Base-by-base conservation (phyloP, 2,888 invertebrate genomes). In the Agrochola circellaris region DNA sequence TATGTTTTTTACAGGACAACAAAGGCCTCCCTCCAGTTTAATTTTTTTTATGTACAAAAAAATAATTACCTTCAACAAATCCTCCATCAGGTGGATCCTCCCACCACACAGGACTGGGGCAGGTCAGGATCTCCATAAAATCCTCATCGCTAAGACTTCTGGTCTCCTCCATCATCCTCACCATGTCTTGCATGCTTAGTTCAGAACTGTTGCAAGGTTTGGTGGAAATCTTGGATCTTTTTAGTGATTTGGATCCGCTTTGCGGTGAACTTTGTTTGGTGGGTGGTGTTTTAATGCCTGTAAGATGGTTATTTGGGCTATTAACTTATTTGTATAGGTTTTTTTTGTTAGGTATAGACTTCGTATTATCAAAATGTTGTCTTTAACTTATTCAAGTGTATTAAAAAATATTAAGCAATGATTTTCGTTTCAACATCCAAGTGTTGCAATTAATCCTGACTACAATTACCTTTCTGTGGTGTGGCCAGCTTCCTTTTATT, bases 51-150 rank as follows among this genome's bases (percentile, higher is more conserved):
- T 34, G 2, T 34, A 23, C 23, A 38, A 34, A 38, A 13, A 34
- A 42, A 48, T 13, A 45, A 38, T 38, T 89, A 95, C 95, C 95
- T 92, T 94, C 94, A 77, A 84, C 65, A 81, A 92, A 92, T 0
- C 83, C 82, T 0, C 86, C 87, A 58, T 92, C 87, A 0, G 93
- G 93, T 0, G 93, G 93, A 1, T 94, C 94, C 72, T 96, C 96
- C 96, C 96, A 96, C 96, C 96, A 96, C 0, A 96, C 96, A 0
- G 96, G 96, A 62, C 96, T 96, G 0, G 95, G 95, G 23, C 96
- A 96, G 0, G 96, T 96, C 58, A 96, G 85, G 30, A 96, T 95
- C 87, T 96, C 96, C 92, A 95, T 89, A 5, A 95, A 85, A 62
- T 95, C 96, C 9, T 96, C 96, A 42, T 95, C 95, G 2, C 92